phyloP scores from a whole-genome alignment of 2,888 invertebrate genomes.

The Drosophila subquinaria region DNA sequence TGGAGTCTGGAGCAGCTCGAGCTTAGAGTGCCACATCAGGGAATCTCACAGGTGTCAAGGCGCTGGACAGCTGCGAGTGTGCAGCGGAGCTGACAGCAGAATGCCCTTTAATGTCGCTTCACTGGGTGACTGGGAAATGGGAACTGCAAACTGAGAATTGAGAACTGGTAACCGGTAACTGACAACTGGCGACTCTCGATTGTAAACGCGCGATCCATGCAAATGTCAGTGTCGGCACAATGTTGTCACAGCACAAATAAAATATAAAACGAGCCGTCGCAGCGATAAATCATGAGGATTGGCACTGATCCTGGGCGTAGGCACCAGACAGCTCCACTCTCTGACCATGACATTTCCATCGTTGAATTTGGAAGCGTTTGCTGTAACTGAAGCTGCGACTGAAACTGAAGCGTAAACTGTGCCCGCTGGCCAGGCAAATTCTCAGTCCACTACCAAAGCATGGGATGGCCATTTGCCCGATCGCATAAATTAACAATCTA shows the following conservation, averaged over 20 bases:
- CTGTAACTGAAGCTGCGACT: not conserved
- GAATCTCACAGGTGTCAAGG: constrained; percentile 77
- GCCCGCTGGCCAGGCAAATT: constrained; percentile 1
- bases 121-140: constrained; percentile 31
- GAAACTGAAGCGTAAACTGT: not conserved
- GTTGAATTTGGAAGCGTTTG: constrained; percentile 11
- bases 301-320: constrained; percentile 13
- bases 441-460: not conserved
- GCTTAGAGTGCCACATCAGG: constrained; percentile 39
- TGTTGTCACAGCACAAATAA: constrained; percentile 74
- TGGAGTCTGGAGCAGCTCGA: constrained; percentile 11
- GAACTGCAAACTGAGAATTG: constrained; percentile 1
- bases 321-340: not conserved
- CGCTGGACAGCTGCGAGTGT: constrained; percentile 67
- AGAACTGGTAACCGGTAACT: not conserved
- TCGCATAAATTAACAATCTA: constrained; percentile 79
- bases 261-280: constrained; percentile 75
- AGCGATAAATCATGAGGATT: constrained; percentile 72
- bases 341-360: constrained; percentile 11
- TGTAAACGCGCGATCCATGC: constrained; percentile 47
- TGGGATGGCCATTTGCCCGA: constrained; percentile 18
- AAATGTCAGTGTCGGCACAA: constrained; percentile 67
- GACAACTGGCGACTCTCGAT: constrained; percentile 21
- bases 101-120: constrained; percentile 83
- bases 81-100: constrained; percentile 81